These are phyloP conservation scores for Arizona elegans DNA, from an alignment of 2,113 vertebrate genomes.

Conservation along the genomic window DNA sequence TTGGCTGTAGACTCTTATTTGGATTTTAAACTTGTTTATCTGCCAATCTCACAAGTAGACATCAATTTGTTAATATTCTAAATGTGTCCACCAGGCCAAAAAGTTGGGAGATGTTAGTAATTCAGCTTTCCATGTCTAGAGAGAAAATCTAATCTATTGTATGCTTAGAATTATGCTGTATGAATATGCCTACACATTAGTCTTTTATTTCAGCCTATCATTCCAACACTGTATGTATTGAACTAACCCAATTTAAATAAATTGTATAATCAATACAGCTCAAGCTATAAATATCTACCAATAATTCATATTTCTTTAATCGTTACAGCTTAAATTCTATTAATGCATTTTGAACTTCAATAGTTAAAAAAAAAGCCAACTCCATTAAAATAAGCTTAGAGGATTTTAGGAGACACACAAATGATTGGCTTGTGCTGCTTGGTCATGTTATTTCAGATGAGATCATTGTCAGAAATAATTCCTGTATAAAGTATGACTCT, in stretches of 20 bases:
- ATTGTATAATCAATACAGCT: not conserved
- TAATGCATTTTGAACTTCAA: conserved; percentile 37
- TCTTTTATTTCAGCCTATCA: not conserved
- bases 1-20: not conserved
- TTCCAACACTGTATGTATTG: not conserved
- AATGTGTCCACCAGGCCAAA: not conserved
- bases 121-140: not conserved
- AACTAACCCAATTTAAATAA: not conserved
- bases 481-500: conserved; percentile 58
- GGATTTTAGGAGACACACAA: conserved; percentile 35
- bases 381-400: conserved; percentile 45
- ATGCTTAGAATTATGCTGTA: not conserved
- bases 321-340: conserved; percentile 23
- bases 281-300: not conserved
- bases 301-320: conserved; percentile 13
- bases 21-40: not conserved
- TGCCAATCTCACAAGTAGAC: not conserved
- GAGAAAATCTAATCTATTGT: not conserved
- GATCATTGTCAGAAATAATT: conserved; percentile 71
- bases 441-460: conserved; percentile 60
- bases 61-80: not conserved
- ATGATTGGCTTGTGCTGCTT: conserved; percentile 41
- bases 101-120: not conserved
- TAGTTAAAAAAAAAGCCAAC: conserved; percentile 33
- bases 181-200: not conserved